Evolutionary conservation across 1,140 invertebrate genomes (phyloP).

Genomic region (Ips typographus): DNA sequence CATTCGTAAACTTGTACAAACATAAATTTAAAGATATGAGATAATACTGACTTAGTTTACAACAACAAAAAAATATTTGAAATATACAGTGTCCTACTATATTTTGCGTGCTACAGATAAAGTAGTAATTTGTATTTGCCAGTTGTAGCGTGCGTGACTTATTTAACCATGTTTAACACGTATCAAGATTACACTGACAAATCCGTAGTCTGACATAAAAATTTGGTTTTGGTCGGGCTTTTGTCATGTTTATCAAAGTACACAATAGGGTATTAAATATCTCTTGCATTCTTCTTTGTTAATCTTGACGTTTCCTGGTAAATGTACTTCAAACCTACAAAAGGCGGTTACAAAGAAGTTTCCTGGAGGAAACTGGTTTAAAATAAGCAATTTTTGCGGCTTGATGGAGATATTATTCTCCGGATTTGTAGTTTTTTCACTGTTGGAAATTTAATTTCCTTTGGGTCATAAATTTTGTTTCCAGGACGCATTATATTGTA

Average conservation of each 20-base stretch:
- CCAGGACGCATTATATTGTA: background rate
- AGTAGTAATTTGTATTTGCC: background rate
- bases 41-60: too few relatives aligned
- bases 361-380: background rate
- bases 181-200: too few relatives aligned
- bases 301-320: background rate
- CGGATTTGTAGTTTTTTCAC: slow-evolving; percentile 2
- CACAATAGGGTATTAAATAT: too few relatives aligned
- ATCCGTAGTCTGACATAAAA: too few relatives aligned
- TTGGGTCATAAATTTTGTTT: slow-evolving; percentile 3
- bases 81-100: too few relatives aligned
- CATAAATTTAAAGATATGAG: too few relatives aligned
- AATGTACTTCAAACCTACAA: background rate
- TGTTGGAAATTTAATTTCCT: background rate
- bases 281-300: too few relatives aligned
- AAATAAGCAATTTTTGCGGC: background rate
- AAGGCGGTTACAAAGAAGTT: background rate
- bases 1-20: too few relatives aligned
- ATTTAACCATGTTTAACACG: background rate
- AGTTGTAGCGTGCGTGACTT: slow-evolving; percentile 5
- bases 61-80: too few relatives aligned
- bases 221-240: too few relatives aligned
- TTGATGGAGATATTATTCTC: slow-evolving; percentile 5
- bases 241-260: too few relatives aligned
- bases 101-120: slow-evolving; percentile 4